Base-by-base conservation (phyloP, 2,113 vertebrate genomes). In the Machaerirhynchus nigripectus region DNA sequence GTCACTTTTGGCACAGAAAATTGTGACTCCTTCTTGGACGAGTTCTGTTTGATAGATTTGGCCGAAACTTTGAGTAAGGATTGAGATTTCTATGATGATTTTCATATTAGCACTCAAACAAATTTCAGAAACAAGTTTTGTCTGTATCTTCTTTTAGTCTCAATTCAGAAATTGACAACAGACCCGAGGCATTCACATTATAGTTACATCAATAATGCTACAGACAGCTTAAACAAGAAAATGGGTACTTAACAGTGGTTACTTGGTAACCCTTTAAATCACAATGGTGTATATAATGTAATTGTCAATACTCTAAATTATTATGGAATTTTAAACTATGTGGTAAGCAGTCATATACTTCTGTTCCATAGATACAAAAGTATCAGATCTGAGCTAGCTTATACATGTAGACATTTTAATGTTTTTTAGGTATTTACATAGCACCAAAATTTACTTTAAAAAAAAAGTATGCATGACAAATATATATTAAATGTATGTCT, bases 381-480 rank as follows among this genome's bases (percentile, higher is more conserved):
- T 28, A 35, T 65, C 46, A 46, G 23, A 28, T 67, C 24, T 77
- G 30, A 88, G 5, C 31, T 92, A 71, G 23, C 17, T 69, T 77
- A 50, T 13, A 68, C 4, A 44, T 1, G 4, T 15, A 67, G 19
- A 3, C 4, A 61, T 64, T 24, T 50, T 81, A 63, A 87, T 78
- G 3, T 4, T 81, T 89, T 85, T 83, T 55, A 67, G 15, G 26
- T 31, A 37, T 64, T 57, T 30, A 63, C 14, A 59, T 79, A 68
- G 17, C 6, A 57, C 3, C 13, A 83, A 85, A 71, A 30, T 63
- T 37, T 44, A n/a, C 13, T 73, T 68, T 21, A 30, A 63, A 83
- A 84, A 90, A 23, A 20, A 11, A 1, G 3, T 18, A 17, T 2
- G 0, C 9, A 19, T 33, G 6, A 42, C n/a, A n/a, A 44, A 42